Base-by-base conservation (phyloP, 2,888 invertebrate species). In the Agrochola circellaris region DNA sequence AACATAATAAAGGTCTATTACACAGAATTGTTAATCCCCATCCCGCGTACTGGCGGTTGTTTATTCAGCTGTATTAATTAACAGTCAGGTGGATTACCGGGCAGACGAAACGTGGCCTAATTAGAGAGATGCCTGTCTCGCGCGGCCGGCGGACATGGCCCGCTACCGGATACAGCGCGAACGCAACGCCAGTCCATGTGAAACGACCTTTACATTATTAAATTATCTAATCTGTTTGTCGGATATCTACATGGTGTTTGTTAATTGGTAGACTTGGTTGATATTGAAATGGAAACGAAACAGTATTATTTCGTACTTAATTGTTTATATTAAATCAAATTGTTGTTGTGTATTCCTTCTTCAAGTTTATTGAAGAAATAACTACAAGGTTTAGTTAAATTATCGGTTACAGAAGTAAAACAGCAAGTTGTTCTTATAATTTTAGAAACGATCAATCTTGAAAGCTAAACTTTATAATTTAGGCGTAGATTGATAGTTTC, bases 21-120 rank as follows among this genome's bases (percentile, higher is more conserved):
- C 84, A 88, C 82, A 65, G 84, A 77, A 90, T 88, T 89, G 89
- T 90, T 90, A 90, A 91, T 88, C 86, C 86, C 83, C 79, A 77
- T 76, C 76, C 84, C 85, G 82, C 79, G 83, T 89, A 73, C 71
- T 83, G 75, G 87, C 81, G 88, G 89, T 91, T 91, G 91, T 92
- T 91, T 90, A 92, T 90, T 90, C 90, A 92, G 89, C 84, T 89
- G 90, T 90, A 91, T 91, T 92, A 90, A 92, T 91, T 91, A 92
- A 90, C 90, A 90, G 90, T 90, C 91, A 91, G 90, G 89, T 91
- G 91, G 89, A 93, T 93, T 91, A 92, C 91, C 91, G 89, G 90
- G 89, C 88, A 90, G 89, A 89, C 88, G 89, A 88, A 90, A 91
- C 90, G 90, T 92, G 91, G 86, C 90, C 90, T 93, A 93, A 94